Conservation (phyloP, 2,888 invertebrate species). For the Macaria liturata region DNA sequence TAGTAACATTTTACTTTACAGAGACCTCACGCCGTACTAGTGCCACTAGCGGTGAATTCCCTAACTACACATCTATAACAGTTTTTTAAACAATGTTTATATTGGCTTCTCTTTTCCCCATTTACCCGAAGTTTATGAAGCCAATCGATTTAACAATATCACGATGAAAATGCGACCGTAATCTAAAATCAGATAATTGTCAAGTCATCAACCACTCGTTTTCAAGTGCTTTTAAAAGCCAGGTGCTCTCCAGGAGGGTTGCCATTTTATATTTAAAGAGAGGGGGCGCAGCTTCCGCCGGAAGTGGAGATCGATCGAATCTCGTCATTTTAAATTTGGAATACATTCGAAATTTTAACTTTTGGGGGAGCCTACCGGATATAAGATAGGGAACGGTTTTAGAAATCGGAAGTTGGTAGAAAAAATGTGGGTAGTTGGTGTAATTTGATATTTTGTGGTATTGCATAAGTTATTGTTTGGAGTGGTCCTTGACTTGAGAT, state of each 20-base stretch:
- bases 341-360: slow-evolving; percentile 27
- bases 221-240: slow-evolving; percentile 33
- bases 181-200: slow-evolving; percentile 7
- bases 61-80: no score
- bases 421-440: slow-evolving; percentile 2
- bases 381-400: slow-evolving; percentile 31
- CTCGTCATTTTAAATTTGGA: slow-evolving; percentile 15
- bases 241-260: slow-evolving; percentile 45
- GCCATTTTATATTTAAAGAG: slow-evolving; percentile 48
- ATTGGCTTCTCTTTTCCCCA: no score
- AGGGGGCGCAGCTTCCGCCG: slow-evolving; percentile 56
- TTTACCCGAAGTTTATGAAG: no score
- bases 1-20: no score
- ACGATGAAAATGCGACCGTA: no score
- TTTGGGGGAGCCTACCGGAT: slow-evolving; percentile 36
- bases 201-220: slow-evolving; percentile 23
- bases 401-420: slow-evolving; percentile 33
- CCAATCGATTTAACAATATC: no score
- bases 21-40: no score
- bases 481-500: no score
- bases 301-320: slow-evolving; percentile 46
- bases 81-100: no score
- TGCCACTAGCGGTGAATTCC: no score
- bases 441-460: slow-evolving; percentile 22
- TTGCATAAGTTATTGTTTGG: no score